Evolutionary conservation across 1,140 invertebrate species (phyloP), one percentile per base, ranked within the genome.

Genomic region (Stegodyphus dumicola): DNA sequence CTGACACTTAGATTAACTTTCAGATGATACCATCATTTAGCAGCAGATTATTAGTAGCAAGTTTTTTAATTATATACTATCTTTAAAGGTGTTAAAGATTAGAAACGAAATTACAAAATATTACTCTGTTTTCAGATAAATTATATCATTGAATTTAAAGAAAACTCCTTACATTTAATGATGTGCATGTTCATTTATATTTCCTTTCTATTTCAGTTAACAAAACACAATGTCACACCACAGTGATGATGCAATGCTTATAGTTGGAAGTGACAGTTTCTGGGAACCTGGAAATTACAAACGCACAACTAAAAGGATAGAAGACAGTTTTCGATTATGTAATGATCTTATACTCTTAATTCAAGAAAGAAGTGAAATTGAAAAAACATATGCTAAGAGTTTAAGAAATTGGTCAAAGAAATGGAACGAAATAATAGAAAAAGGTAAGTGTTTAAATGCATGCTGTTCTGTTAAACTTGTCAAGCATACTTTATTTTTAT

Each of bases 261-360:
- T 96, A 91, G 95, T 95, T 48, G 94, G 94, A 88, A 94, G 94
- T 89, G 97, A 98, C 91, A 98, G 96, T 77, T 99, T 99, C 92
- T 99, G 97, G 97, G 97, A 99, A 93, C 95, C 97, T 74, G 96
- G 96, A 77, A 98, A 99, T 91, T 99, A 98, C 90, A 99, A 98
- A 91, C 92, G 96, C 75, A 99, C 98, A 6, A 98, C 98, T 15
- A 96, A 97, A 90, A 93, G 98, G 83, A 95, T 98, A 87, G 97
- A 99, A 91, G 97, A 99, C 92, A 97, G 97, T 13, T 95, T 97
- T 91, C 94, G 95, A 90, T 92, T 99, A 13, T 99, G 97, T 91
- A 94, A 95, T 89, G 97, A 97, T 90, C 92, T 99, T 81, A 94
- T 97, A 89, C 93, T 94, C 51, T 92, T 99, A 69, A 95, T 99